Evolutionary conservation across 1,140 invertebrate species (phyloP), one percentile per base, ranked within the genome.

Genomic region (Periplaneta americana): DNA sequence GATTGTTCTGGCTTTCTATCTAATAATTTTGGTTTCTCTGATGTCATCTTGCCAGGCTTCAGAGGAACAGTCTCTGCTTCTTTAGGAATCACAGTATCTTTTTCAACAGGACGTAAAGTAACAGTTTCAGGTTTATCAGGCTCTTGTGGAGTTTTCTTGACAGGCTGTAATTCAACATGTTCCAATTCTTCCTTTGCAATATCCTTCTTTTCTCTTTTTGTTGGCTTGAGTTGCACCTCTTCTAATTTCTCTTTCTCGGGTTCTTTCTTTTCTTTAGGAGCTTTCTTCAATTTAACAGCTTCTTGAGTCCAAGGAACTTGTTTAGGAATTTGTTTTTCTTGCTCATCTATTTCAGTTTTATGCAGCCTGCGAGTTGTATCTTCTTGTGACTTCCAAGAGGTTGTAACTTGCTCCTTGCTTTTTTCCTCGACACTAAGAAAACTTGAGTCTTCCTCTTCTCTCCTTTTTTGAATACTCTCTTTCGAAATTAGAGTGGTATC

Each of bases 141-240:
- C 39, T 85, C 82, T 78, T 87, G 81, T 57, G 35, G 75, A 35
- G 86, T 86, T 83, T 84, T 85, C 86, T 28, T 85, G 82, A 37
- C 85, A 81, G 1, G 84, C 85, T 83, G 87, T 82, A 77, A 83
- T 76, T 34, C 85, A 48, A 76, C 82, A 84, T 74, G 84, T 83
- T 86, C 85, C 0, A 86, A 0, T 31, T 34, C 82, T 84, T 86
- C 84, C 37, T 85, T 85, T 0, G 77, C 79, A 33, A 85, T 77
- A 57, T 86, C 84, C 82, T 83, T 84, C 48, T 84, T 82, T 74
- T 34, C 18, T 74, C 75, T 76, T 66, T 83, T 81, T 35, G 78
- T 74, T 75, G 82, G 83, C 80, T 83, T 83, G 36, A 89, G 84
- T n/a, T 86, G 18, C 0, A 84, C 84, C 66, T 87, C 87, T 82